These are phyloP conservation scores for Eublepharis macularius DNA, from an alignment of 2,113 vertebrate genomes.

Conservation along the genomic window DNA sequence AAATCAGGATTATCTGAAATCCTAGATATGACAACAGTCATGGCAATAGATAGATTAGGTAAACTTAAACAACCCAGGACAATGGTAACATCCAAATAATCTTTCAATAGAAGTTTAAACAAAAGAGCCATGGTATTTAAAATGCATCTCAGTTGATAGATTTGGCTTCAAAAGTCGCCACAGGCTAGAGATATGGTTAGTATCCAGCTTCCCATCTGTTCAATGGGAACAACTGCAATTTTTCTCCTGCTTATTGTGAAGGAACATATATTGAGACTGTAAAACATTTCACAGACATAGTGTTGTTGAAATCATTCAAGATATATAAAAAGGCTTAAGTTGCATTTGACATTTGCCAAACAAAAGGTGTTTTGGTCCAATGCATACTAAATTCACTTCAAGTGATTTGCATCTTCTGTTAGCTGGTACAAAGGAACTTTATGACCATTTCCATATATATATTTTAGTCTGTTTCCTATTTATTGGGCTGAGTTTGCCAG, in stretches of 20 bases:
- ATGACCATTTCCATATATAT: background rate
- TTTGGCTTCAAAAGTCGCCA: background rate
- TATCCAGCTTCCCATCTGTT: background rate
- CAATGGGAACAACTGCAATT: background rate
- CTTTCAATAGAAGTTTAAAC: no score
- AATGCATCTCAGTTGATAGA: no score
- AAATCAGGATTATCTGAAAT: accelerated
- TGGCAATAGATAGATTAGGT: background rate
- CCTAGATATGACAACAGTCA: background rate
- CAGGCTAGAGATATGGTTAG: background rate
- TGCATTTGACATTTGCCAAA: background rate
- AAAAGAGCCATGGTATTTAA: no score
- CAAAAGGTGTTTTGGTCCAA: background rate
- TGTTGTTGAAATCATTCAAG: background rate
- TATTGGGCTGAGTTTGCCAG: constrained; percentile 15
- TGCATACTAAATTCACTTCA: background rate
- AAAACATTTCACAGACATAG: background rate
- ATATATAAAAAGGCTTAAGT: background rate
- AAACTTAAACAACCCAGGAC: background rate
- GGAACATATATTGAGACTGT: background rate
- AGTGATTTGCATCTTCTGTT: background rate
- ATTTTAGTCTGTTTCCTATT: constrained; percentile 4
- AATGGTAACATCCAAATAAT: no score
- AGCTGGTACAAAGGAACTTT: background rate
- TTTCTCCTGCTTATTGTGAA: background rate